Evolutionary conservation across 2,797 vertebrate species (phyloP).

Genomic region (Garrulus glandarius): DNA sequence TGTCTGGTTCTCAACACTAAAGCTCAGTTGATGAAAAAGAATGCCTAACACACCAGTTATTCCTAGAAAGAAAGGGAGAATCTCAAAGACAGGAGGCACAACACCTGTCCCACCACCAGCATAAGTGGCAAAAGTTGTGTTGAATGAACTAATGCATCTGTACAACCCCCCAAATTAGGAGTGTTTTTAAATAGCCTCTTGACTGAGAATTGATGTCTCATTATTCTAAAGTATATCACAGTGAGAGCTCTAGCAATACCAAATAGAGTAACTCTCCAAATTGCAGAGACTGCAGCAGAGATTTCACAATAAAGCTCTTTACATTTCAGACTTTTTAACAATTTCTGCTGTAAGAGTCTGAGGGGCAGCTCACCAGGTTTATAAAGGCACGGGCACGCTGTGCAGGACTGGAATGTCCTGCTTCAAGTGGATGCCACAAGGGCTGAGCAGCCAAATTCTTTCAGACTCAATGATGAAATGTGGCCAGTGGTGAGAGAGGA

Average conservation of each 20-base stretch:
- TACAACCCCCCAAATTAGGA: not conserved
- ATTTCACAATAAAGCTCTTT: not conserved
- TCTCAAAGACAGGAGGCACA: not conserved
- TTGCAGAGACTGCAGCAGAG: not conserved
- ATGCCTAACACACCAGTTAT: not conserved
- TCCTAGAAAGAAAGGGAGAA: not conserved
- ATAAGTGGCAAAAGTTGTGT: not conserved
- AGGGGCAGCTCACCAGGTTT: constrained; percentile 23
- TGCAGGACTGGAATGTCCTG: not conserved
- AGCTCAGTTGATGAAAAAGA: not conserved
- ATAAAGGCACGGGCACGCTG: not conserved
- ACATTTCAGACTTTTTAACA: not conserved
- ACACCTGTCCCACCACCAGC: not conserved
- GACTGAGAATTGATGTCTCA: constrained; percentile 25
- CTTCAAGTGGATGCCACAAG: not conserved
- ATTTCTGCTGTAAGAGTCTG: not conserved
- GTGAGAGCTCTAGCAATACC: not conserved
- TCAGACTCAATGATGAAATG: not conserved
- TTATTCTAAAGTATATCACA: constrained; percentile 43
- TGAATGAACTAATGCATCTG: constrained; percentile 29
- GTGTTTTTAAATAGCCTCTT: constrained; percentile 42
- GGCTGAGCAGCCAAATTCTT: not conserved
- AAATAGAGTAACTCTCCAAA: not conserved
- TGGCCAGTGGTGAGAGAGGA: not conserved
- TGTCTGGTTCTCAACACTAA: not conserved